A percentile compares a stretch with the other conserved stretches of the same genome.
Evolutionary conservation across 2,113 vertebrate species (phyloP).

Genomic region (Prolemur simus): DNA sequence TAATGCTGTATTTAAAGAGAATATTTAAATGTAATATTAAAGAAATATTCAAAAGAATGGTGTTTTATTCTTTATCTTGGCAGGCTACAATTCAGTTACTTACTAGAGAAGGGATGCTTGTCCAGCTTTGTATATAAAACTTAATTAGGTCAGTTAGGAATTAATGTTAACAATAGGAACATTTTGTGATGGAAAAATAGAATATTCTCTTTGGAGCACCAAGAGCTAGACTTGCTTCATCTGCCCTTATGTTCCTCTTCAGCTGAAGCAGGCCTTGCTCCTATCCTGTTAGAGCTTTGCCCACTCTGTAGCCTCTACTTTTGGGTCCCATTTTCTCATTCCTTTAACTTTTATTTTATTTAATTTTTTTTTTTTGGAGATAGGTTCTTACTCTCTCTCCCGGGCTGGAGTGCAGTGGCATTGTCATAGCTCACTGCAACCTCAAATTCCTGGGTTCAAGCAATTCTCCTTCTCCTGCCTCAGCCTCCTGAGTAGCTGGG

Average conservation of each 20-base stretch:
- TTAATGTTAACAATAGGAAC: not conserved
- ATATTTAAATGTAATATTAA: slow-evolving; percentile 85
- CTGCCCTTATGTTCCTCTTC: not conserved
- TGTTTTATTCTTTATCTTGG: slow-evolving; percentile 42
- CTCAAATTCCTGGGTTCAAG: too few relatives aligned
- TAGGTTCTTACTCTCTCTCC: too few relatives aligned
- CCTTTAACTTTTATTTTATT: not conserved
- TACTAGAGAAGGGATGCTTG: slow-evolving; percentile 53
- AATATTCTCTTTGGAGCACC: slow-evolving; percentile 1
- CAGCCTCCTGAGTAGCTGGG: too few relatives aligned
- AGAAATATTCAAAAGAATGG: slow-evolving; percentile 74
- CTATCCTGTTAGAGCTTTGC: not conserved
- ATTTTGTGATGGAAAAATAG: not conserved
- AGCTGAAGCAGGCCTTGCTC: not conserved
- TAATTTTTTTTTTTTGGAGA: too few relatives aligned
- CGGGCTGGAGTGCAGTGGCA: too few relatives aligned
- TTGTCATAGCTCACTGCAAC: too few relatives aligned
- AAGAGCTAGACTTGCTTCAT: not conserved
- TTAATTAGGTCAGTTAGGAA: slow-evolving; percentile 44
- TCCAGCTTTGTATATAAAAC: not conserved
- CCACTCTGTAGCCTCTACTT: not conserved
- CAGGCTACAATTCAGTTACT: slow-evolving; percentile 7
- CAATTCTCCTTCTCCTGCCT: too few relatives aligned
- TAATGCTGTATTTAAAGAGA: slow-evolving; percentile 83
- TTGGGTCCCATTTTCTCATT: not conserved